Conservation (phyloP, 2,113 vertebrate genomes). For the Ascaphus truei region DNA sequence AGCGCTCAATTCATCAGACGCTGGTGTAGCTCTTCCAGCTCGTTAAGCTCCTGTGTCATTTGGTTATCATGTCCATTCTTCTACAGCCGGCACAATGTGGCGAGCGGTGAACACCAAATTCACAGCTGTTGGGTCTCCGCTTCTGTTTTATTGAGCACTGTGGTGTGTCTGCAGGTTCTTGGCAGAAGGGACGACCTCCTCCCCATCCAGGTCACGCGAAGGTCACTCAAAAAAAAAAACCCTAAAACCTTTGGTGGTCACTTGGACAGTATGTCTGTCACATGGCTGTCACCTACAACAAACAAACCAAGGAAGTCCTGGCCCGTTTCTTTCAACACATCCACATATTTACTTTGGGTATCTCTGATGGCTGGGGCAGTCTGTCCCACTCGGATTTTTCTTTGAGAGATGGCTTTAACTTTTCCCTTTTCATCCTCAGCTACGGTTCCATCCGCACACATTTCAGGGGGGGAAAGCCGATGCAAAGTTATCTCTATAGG, state of each 20-base stretch:
- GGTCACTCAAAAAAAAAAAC: constrained; percentile 56
- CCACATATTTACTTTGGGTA: constrained; percentile 47
- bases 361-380: no score
- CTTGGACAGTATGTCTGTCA: constrained; percentile 74
- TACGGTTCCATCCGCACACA: no score
- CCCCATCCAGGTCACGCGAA: constrained; percentile 61
- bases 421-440: no score
- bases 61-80: constrained; percentile 98
- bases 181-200: constrained; percentile 43
- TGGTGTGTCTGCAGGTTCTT: constrained; percentile 62
- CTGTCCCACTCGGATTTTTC: no score
- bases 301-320: constrained; percentile 68
- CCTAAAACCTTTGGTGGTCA: constrained; percentile 60
- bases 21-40: constrained; percentile 73
- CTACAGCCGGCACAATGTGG: constrained; percentile 79
- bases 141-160: constrained; percentile 63
- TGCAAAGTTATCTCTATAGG: no score
- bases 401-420: no score
- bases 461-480: no score
- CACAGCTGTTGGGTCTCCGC: constrained; percentile 81
- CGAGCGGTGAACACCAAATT: constrained; percentile 70
- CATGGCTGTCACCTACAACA: constrained; percentile 54
- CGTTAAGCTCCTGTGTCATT: constrained; percentile 97
- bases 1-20: no score
- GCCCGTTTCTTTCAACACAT: constrained; percentile 68